Evolutionary conservation across 2,797 vertebrate species (phyloP).

Genomic region (Myripristis murdjan): DNA sequence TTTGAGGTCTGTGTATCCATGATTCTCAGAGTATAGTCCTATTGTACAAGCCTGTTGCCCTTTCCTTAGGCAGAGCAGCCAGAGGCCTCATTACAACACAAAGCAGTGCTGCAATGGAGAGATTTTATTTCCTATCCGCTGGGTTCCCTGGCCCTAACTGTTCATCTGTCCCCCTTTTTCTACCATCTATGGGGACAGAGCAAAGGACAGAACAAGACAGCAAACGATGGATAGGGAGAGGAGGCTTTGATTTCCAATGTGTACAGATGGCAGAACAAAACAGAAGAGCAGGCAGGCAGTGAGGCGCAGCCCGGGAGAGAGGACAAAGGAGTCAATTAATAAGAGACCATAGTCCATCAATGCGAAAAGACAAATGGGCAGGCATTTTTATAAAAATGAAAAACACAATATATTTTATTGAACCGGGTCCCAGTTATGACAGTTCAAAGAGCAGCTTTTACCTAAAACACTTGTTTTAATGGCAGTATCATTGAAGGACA

Average conservation of each 20-base stretch:
- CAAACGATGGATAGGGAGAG: constrained; percentile 6
- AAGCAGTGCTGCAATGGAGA: neutral
- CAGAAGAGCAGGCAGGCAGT: constrained; percentile 36
- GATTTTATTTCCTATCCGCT: constrained; percentile 12
- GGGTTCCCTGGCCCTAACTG: constrained; percentile 10
- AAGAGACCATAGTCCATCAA: constrained; percentile 26
- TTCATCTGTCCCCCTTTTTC: constrained; percentile 15
- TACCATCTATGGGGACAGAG: constrained; percentile 23
- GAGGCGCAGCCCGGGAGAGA: constrained; percentile 33
- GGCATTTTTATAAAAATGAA: constrained; percentile 11
- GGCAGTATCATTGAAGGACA: constrained; percentile 35
- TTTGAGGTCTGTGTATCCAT: neutral
- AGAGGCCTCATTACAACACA: constrained; percentile 3
- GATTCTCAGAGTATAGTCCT: constrained; percentile 6
- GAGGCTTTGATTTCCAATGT: constrained; percentile 54
- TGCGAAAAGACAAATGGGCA: constrained; percentile 40
- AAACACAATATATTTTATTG: constrained; percentile 26
- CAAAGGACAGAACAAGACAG: constrained; percentile 30
- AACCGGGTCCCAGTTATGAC: constrained; percentile 39
- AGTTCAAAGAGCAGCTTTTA: constrained; percentile 54
- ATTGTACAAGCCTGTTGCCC: neutral
- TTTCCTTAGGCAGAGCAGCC: constrained; percentile 4
- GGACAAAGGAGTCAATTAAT: constrained; percentile 62
- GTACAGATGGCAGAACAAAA: constrained; percentile 65
- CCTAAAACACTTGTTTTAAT: constrained; percentile 50